Evolutionary conservation across 1,140 invertebrate species (phyloP).

Genomic region (Temnothorax curvispinosus): DNA sequence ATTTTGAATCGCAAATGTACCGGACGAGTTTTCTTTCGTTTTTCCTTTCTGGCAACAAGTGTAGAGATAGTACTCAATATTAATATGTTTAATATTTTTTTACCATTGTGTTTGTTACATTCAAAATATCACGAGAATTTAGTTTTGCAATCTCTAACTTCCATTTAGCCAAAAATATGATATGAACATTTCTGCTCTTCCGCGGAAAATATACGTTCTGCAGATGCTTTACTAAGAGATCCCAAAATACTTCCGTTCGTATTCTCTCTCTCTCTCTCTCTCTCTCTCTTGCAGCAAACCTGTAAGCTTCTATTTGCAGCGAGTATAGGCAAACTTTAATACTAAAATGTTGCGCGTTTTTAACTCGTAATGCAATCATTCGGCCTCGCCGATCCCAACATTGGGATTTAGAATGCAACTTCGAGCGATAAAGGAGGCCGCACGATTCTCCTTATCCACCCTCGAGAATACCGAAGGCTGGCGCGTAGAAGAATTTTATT

Average conservation of each 20-base stretch:
- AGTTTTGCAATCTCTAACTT: not conserved
- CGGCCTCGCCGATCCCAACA: not conserved
- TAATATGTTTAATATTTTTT: not conserved
- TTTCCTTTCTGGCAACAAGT: conserved; percentile 15
- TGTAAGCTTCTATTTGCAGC: not conserved
- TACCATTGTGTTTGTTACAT: not conserved
- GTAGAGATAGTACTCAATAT: conserved; percentile 23
- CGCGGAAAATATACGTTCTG: not conserved
- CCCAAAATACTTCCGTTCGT: not conserved
- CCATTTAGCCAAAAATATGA: not conserved
- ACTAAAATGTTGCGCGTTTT: conserved; percentile 8
- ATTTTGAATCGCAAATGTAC: conserved; percentile 46
- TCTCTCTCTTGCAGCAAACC: not conserved
- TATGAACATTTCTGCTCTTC: not conserved
- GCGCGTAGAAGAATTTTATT: conserved; percentile 14
- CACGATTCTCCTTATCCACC: conserved; percentile 36
- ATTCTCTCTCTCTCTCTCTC: no score
- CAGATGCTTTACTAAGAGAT: not conserved
- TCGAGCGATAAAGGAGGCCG: not conserved
- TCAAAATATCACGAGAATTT: not conserved
- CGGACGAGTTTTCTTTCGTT: conserved; percentile 41
- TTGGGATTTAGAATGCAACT: conserved; percentile 23
- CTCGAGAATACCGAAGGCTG: conserved; percentile 20
- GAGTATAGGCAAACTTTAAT: conserved; percentile 19
- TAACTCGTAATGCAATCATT: conserved; percentile 24